Conservation (phyloP, 2,113 vertebrate genomes). For the Haemorhous mexicanus region DNA sequence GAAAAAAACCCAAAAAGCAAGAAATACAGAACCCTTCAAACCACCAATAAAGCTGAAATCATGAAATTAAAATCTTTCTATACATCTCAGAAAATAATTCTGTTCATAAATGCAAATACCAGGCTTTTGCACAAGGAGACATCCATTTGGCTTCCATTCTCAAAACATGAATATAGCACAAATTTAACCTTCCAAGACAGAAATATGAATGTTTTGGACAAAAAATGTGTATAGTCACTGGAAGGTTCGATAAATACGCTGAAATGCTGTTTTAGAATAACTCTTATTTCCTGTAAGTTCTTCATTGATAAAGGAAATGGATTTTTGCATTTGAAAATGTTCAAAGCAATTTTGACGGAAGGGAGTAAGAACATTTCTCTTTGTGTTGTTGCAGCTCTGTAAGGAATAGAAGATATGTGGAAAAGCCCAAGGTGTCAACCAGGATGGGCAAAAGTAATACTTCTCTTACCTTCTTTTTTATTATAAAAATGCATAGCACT, state of each 20-base stretch:
- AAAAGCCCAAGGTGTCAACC: neutral
- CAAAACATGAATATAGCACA: neutral
- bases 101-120: neutral
- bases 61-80: neutral
- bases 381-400: neutral
- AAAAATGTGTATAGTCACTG: neutral
- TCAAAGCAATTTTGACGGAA: neutral
- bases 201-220: neutral
- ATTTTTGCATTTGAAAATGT: neutral
- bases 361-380: neutral
- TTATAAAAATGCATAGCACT: neutral
- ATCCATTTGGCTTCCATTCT: neutral
- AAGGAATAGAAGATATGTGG: neutral
- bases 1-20: neutral
- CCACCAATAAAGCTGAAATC: neutral
- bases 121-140: neutral
- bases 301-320: neutral
- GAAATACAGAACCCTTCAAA: neutral
- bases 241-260: neutral
- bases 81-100: neutral
- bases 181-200: neutral
- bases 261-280: neutral
- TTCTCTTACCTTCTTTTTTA: neutral
- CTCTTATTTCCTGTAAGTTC: neutral
- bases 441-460: neutral